Base-by-base conservation (phyloP, 1,140 invertebrate species). In the Asobara japonica region DNA sequence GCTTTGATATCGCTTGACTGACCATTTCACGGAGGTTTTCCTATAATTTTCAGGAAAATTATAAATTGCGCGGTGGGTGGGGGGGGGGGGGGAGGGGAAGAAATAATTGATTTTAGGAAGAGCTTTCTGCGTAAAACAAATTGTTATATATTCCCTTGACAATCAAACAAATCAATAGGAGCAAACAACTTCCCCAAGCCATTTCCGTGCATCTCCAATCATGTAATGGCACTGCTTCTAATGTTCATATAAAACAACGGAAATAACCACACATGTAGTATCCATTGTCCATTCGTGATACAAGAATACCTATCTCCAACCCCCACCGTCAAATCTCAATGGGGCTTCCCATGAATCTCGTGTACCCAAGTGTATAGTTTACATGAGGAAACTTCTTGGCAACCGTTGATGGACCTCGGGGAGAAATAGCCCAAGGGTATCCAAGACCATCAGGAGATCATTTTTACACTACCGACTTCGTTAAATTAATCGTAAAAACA, bases 61-160 rank as follows among this genome's bases (percentile, higher is more conserved):
- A 45, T 16, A 45, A 45, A 45, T 45, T 13, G 18, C 41, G n/a
- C 3, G 36, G 11, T 2, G 10, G 10, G 18, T 45, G 41, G 18
- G 41, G n/a, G n/a, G n/a, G n/a, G n/a, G n/a, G n/a, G n/a, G n/a
- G n/a, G n/a, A n/a, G n/a, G n/a, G n/a, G n/a, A n/a, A n/a, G n/a
- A n/a, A n/a, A n/a, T n/a, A n/a, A n/a, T n/a, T n/a, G n/a, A n/a
- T n/a, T n/a, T n/a, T n/a, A n/a, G n/a, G n/a, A n/a, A n/a, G n/a
- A n/a, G n/a, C n/a, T n/a, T n/a, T n/a, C n/a, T n/a, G n/a, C n/a
- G n/a, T n/a, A n/a, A n/a, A n/a, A n/a, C n/a, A n/a, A n/a, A n/a
- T n/a, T n/a, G 71, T 31, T 67, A 74, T 74, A 65, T 78, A 74
- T 68, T 16, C 66, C 56, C 45, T 67, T 33, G 71, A 67, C 51